phyloP scores from a whole-genome alignment of 2,113 vertebrate species.

The Sarotherodon lohbergeri region DNA sequence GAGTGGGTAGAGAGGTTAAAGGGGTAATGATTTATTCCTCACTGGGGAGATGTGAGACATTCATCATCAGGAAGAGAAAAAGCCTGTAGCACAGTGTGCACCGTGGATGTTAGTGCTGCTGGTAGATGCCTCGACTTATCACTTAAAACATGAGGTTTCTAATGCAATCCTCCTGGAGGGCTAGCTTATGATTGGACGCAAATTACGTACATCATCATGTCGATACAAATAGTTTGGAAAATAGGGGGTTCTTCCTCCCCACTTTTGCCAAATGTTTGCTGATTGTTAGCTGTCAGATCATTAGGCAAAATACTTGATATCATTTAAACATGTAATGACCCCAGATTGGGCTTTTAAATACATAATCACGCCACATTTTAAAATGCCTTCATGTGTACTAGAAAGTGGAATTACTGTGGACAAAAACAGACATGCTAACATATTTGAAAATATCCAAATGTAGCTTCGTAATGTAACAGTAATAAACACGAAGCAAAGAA shows the following conservation, averaged over 20 bases:
- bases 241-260: background rate
- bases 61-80: background rate
- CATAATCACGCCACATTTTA: background rate
- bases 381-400: background rate
- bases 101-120: background rate
- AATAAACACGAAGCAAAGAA: background rate
- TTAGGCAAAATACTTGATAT: background rate
- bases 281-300: background rate
- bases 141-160: background rate
- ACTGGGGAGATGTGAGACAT: background rate
- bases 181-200: background rate
- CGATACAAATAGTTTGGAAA: background rate
- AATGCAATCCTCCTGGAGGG: background rate
- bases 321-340: background rate
- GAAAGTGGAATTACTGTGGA: background rate
- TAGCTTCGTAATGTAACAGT: background rate
- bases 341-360: background rate
- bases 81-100: background rate
- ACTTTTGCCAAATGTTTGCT: background rate
- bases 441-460: background rate
- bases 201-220: background rate
- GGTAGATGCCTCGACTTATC: background rate
- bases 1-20: background rate
- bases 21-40: slow-evolving; percentile 3
- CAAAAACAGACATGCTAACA: background rate